Percentiles rank a stretch among this genome's conserved stretches.
Conservation (phyloP, 37 sponge, comb jelly and placozoan species). For the Halichondria panicea region DNA sequence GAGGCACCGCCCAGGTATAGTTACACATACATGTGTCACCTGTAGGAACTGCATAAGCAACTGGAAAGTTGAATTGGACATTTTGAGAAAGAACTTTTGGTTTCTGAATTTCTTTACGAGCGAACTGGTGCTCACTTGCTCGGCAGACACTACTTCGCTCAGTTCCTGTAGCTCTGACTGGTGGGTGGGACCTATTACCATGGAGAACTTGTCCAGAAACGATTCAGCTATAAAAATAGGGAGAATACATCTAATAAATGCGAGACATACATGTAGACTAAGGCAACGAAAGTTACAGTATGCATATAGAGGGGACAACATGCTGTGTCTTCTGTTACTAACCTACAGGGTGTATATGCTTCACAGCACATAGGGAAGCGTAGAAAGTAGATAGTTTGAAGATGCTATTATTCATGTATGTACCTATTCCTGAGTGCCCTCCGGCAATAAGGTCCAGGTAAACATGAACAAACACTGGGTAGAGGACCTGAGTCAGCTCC, state of each 20-base stretch:
- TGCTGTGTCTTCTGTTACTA: too few relatives aligned
- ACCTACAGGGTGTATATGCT: too few relatives aligned
- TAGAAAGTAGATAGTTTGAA: not conserved
- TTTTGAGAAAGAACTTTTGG: slow-evolving; percentile 61
- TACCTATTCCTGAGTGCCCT: slow-evolving; percentile 30
- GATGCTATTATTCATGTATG: not conserved
- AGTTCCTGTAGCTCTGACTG: slow-evolving; percentile 44
- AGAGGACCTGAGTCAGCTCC: slow-evolving; percentile 44
- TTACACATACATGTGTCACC: too few relatives aligned
- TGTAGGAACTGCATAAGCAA: slow-evolving; percentile 72
- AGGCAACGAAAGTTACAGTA: too few relatives aligned
- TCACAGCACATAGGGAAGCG: too few relatives aligned
- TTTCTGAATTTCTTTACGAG: slow-evolving; percentile 65
- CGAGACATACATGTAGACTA: too few relatives aligned
- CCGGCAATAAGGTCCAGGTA: slow-evolving; percentile 49
- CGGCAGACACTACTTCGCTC: slow-evolving; percentile 7
- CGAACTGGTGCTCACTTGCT: slow-evolving; percentile 23
- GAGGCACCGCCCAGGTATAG: too few relatives aligned
- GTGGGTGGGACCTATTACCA: not conserved
- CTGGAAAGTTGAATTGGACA: slow-evolving; percentile 65
- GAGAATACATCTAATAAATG: not conserved
- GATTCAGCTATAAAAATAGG: slow-evolving; percentile 13
- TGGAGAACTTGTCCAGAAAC: slow-evolving; percentile 13
- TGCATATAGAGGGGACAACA: too few relatives aligned
- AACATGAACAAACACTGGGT: slow-evolving; percentile 49